phyloP scores from a whole-genome alignment of 37 sponge, comb jelly and placozoan species.

The Beroe forskalii region DNA sequence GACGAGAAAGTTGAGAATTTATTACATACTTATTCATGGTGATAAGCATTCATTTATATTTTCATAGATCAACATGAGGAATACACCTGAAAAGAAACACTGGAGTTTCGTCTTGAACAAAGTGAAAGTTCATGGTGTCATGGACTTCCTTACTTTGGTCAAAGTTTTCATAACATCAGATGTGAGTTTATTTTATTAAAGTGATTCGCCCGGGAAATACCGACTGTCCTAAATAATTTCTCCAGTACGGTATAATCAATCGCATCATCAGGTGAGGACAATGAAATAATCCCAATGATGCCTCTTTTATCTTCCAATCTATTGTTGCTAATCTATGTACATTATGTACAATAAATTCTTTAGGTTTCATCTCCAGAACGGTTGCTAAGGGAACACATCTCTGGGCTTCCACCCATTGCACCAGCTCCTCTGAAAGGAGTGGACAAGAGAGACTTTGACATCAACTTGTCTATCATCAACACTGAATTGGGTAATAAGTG shows the following conservation, averaged over 20 bases:
- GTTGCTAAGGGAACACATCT: conserved; percentile 30
- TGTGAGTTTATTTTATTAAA: no score
- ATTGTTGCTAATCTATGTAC: no score
- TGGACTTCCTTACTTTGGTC: conserved; percentile 54
- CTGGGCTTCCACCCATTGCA: conserved; percentile 7
- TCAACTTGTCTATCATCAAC: conserved; percentile 41
- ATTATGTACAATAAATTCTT: no score
- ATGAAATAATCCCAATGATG: no score
- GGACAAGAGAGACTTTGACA: conserved; percentile 43
- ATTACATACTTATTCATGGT: no score
- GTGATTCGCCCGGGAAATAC: no score
- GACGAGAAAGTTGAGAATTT: no score
- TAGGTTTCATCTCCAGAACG: background rate
- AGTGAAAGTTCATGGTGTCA: conserved; percentile 39
- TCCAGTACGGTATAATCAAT: no score
- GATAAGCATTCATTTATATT: no score
- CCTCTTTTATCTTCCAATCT: no score
- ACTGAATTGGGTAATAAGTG: conserved; percentile 10
- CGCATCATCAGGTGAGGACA: no score
- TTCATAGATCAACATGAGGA: conserved; percentile 46
- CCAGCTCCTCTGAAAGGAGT: conserved; percentile 10
- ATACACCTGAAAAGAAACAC: conserved; percentile 33
- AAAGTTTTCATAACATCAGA: conserved; percentile 18
- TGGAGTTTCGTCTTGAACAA: conserved; percentile 59
- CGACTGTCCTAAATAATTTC: no score